Evolutionary conservation across 1,140 invertebrate species (phyloP).

Genomic region (Octopus bimaculoides): DNA sequence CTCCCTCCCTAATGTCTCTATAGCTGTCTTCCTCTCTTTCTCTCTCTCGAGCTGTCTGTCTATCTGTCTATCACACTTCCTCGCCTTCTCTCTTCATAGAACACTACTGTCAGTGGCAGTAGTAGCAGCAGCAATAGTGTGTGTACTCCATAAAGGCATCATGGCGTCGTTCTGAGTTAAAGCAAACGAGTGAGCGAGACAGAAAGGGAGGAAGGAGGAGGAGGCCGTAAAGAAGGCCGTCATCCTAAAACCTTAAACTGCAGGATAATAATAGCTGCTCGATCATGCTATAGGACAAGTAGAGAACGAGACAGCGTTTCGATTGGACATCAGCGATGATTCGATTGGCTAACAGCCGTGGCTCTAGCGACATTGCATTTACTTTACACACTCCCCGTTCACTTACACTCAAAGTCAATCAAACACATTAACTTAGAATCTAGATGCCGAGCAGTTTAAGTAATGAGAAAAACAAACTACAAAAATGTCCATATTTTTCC

Average conservation of each 20-base stretch:
- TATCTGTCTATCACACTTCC: too few species aligned
- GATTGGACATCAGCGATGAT: background rate
- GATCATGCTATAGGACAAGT: background rate
- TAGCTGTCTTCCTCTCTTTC: too few species aligned
- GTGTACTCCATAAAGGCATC: constrained; percentile 3
- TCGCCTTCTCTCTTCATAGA: background rate
- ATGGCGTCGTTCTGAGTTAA: background rate
- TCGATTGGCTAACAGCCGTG: background rate
- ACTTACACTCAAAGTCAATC: background rate
- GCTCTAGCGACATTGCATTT: background rate
- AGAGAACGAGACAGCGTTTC: background rate
- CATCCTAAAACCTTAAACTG: background rate
- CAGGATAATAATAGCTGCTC: background rate
- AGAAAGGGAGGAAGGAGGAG: background rate
- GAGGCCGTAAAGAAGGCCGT: background rate
- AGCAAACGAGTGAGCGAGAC: background rate
- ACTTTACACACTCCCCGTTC: background rate
- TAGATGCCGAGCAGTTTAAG: background rate
- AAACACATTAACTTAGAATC: background rate
- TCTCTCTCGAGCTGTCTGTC: too few species aligned
- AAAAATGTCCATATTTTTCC: background rate
- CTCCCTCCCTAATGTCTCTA: background rate
- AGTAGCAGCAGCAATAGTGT: background rate
- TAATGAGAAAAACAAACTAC: background rate
- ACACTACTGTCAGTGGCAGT: background rate